These are phyloP conservation scores for Erebia palarica DNA, from an alignment of 2,888 invertebrate genomes.

Conservation along the genomic window DNA sequence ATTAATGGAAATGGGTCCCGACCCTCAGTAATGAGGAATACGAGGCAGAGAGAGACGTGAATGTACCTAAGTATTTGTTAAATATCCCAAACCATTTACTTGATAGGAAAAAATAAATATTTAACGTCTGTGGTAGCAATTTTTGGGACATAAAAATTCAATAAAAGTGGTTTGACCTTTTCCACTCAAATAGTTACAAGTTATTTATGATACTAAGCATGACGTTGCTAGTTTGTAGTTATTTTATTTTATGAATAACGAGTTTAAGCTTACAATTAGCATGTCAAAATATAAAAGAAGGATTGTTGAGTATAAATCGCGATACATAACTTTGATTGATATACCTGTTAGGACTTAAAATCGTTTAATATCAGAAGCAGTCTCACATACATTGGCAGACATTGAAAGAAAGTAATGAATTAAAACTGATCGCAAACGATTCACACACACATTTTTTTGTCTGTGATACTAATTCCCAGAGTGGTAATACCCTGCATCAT, in stretches of 20 bases:
- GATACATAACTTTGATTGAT: not conserved
- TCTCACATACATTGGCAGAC: not conserved
- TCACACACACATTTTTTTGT: too few species aligned
- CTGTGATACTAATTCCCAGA: too few species aligned
- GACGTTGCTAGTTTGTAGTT: slow-evolving; percentile 7
- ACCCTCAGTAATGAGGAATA: too few species aligned
- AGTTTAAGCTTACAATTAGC: slow-evolving; percentile 4
- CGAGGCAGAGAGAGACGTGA: too few species aligned
- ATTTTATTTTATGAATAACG: slow-evolving; percentile 1
- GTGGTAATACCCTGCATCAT: too few species aligned
- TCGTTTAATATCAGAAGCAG: not conserved
- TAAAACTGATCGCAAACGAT: not conserved
- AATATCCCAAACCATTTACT: too few species aligned
- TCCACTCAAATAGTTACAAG: not conserved
- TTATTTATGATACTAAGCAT: slow-evolving; percentile 8
- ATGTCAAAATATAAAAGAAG: slow-evolving; percentile 3
- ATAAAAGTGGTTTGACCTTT: slow-evolving; percentile 13
- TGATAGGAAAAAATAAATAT: not conserved
- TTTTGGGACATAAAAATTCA: not conserved
- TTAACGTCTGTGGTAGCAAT: not conserved
- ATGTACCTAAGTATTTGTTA: too few species aligned
- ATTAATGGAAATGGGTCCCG: too few species aligned
- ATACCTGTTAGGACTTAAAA: not conserved
- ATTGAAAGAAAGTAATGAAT: slow-evolving; percentile 26
- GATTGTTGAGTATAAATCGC: slow-evolving; percentile 3